These are phyloP conservation scores for Minunthozetes semirufus DNA, from an alignment of 2,888 invertebrate genomes.

Conservation along the genomic window DNA sequence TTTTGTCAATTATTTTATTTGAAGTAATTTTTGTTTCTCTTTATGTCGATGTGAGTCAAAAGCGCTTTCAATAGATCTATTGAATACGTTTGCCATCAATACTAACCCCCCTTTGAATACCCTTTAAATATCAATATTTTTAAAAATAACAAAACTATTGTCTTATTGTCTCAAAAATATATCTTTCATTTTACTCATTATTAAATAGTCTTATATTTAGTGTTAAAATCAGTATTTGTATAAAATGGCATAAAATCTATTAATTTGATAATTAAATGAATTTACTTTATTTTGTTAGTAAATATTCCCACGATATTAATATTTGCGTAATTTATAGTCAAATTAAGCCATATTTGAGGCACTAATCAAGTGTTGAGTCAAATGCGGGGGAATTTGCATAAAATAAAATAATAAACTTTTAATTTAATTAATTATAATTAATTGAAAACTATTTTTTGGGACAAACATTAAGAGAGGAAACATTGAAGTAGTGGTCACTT, in stretches of 20 bases:
- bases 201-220: no score
- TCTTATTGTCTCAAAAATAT: no score
- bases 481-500: neutral
- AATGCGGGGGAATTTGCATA: conserved; percentile 2
- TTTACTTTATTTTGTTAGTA: no score
- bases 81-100: neutral
- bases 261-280: no score
- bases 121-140: no score
- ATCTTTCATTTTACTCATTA: no score
- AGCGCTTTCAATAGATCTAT: neutral
- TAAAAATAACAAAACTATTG: no score
- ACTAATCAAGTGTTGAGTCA: neutral
- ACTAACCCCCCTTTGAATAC: neutral
- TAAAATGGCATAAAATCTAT: no score
- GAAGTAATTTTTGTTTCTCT: neutral
- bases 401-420: neutral
- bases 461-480: neutral
- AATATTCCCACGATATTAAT: neutral
- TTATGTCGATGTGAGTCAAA: neutral
- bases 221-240: no score
- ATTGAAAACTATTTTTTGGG: neutral
- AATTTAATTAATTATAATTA: neutral
- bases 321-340: neutral
- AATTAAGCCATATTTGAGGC: neutral
- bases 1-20: conserved; percentile 4